phyloP scores from a whole-genome alignment of 2,888 invertebrate genomes.

The Acanthosepion pharaonis region DNA sequence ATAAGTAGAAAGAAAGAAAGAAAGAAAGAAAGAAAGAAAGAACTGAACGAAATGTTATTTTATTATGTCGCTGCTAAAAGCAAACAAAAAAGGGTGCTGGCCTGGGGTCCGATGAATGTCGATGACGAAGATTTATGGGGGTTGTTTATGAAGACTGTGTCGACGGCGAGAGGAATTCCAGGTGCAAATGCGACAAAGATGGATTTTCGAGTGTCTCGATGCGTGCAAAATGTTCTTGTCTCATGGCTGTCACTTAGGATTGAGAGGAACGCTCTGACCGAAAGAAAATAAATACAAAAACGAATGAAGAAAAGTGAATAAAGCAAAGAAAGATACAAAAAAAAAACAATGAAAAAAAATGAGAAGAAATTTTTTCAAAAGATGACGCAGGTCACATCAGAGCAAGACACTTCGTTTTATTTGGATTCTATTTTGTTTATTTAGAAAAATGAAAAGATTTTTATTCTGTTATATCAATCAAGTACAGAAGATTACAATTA shows the following conservation, averaged over 20 bases:
- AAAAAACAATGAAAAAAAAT: not conserved
- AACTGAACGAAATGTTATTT: not conserved
- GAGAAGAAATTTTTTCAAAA: not conserved
- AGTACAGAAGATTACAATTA: no score
- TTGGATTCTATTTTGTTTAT: no score
- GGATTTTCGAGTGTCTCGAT: slow-evolving; percentile 25
- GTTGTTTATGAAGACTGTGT: not conserved
- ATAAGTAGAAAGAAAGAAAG: not conserved
- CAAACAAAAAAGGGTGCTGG: not conserved
- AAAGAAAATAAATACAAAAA: not conserved
- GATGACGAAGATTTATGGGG: not conserved
- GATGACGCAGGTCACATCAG: no score
- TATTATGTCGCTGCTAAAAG: not conserved
- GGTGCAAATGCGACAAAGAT: not conserved
- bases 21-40: not conserved
- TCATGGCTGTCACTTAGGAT: not conserved
- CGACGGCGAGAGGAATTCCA: not conserved
- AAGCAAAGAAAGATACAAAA: not conserved
- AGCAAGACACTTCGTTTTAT: no score
- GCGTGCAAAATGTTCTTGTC: not conserved
- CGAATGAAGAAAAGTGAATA: not conserved
- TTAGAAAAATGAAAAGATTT: no score
- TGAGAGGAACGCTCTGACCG: not conserved
- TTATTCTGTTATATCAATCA: no score
- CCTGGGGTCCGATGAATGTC: no score